These are phyloP conservation scores for Mesocentrotus franciscanus DNA, from an alignment of 53 echinoderm and acorn worm species.

Conservation along the genomic window DNA sequence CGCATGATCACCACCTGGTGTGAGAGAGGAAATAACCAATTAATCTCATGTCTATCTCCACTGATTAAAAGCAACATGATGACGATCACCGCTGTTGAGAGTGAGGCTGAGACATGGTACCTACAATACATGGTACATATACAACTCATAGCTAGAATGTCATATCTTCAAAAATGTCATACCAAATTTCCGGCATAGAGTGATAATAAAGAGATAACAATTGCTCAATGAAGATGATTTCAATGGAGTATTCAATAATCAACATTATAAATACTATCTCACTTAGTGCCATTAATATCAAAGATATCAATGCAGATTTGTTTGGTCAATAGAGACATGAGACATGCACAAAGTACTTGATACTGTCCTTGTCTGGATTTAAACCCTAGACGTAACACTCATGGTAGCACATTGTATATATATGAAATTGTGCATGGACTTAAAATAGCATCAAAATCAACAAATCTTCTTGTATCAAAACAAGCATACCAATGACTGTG, in stretches of 20 bases:
- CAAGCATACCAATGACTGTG: no score
- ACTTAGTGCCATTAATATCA: background rate
- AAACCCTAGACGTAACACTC: no score
- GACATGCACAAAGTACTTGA: no score
- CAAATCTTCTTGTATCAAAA: no score
- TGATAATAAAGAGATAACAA: background rate
- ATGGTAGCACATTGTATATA: no score
- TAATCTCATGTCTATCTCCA: background rate
- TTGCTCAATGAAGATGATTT: background rate
- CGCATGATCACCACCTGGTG: constrained; percentile 78
- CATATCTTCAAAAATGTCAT: background rate
- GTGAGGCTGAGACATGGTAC: background rate
- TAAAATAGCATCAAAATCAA: no score
- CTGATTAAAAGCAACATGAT: background rate
- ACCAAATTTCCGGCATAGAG: no score
- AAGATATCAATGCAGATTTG: no score
- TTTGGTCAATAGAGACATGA: no score
- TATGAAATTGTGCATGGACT: no score
- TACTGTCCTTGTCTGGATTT: no score
- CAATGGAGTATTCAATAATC: background rate
- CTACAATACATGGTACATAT: background rate
- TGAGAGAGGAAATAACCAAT: background rate
- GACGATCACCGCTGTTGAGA: background rate
- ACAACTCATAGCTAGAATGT: background rate
- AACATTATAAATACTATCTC: no score